These are phyloP conservation scores for Araneus ventricosus DNA, from an alignment of 1,140 invertebrate species.

Conservation along the genomic window DNA sequence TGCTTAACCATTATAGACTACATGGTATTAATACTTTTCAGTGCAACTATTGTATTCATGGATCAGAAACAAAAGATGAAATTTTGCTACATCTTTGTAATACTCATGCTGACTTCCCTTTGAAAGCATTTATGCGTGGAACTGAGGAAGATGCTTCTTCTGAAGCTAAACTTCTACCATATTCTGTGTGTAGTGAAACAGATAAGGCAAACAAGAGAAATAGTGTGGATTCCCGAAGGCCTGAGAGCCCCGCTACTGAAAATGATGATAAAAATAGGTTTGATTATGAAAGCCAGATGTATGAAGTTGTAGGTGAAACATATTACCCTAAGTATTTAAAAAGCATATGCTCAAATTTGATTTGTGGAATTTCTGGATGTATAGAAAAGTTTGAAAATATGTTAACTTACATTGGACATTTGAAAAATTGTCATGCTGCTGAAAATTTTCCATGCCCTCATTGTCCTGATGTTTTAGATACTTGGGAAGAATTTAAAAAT, in stretches of 20 bases:
- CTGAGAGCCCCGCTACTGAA: not conserved
- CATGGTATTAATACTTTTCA: conserved; percentile 82
- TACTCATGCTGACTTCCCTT: conserved; percentile 80
- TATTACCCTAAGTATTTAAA: conserved; percentile 55
- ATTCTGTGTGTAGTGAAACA: not conserved
- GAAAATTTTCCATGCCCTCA: conserved; percentile 62
- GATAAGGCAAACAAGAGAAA: not conserved
- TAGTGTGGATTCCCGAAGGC: not conserved
- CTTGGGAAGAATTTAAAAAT: conserved; percentile 25
- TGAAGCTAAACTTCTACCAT: not conserved
- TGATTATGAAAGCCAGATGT: conserved; percentile 17
- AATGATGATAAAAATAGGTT: not conserved
- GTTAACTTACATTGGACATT: conserved; percentile 34
- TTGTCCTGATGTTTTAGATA: conserved; percentile 21
- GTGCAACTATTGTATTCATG: conserved; percentile 82
- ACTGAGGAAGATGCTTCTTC: conserved; percentile 3
- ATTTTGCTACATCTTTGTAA: conserved; percentile 81
- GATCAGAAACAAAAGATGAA: conserved; percentile 79
- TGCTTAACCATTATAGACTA: conserved; percentile 79
- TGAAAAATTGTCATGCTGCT: conserved; percentile 49
- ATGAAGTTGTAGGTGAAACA: conserved; percentile 33
- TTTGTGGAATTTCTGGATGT: conserved; percentile 43
- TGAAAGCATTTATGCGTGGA: conserved; percentile 80
- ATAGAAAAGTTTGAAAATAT: conserved; percentile 17
- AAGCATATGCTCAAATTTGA: conserved; percentile 7